Conservation (phyloP, 2,113 vertebrate species). For the Polyodon spathula region DNA sequence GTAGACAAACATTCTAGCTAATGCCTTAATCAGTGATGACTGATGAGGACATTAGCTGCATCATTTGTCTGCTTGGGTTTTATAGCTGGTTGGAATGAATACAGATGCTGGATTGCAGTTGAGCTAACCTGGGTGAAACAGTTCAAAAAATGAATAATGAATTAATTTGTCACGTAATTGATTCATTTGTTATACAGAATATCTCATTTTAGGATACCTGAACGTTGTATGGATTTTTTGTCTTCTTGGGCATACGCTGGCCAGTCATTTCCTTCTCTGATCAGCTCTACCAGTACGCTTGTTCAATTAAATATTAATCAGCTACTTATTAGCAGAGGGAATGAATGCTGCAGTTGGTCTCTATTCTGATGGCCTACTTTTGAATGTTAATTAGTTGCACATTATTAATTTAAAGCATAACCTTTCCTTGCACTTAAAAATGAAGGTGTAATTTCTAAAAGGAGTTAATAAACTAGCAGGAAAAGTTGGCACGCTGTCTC, state of each 20-base stretch:
- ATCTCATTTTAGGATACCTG: background rate
- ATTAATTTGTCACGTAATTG: no score
- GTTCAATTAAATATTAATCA: conserved; percentile 61
- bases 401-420: conserved; percentile 47
- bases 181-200: conserved; percentile 14
- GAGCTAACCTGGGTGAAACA: no score
- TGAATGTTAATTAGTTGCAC: conserved; percentile 41
- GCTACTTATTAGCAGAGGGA: conserved; percentile 47
- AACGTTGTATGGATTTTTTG: background rate
- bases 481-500: no score
- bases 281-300: conserved; percentile 33
- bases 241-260: conserved; percentile 24
- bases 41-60: no score
- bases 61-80: no score
- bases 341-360: conserved; percentile 28
- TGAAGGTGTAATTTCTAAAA: conserved; percentile 13
- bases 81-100: no score
- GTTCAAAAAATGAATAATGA: no score
- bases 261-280: conserved; percentile 19
- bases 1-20: no score
- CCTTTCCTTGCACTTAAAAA: conserved; percentile 40
- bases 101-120: no score
- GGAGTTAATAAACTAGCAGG: background rate
- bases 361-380: conserved; percentile 48
- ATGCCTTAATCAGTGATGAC: no score